A percentile compares a stretch with the other conserved stretches of the same genome.
Evolutionary conservation across 1,140 invertebrate species (phyloP).

Genomic region (Pachyrhynchus sulphureomaculatus): DNA sequence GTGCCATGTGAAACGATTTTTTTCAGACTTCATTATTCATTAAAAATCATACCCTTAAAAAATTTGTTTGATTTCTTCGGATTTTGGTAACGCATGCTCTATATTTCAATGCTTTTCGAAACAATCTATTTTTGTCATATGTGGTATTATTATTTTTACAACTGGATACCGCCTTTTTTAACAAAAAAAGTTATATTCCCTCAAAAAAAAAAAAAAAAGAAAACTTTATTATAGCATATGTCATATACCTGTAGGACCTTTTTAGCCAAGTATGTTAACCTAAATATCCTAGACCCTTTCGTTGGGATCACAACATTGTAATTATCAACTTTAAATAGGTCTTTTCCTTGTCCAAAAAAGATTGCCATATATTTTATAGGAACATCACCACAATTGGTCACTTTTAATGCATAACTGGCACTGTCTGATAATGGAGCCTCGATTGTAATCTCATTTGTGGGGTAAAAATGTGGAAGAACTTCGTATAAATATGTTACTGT

Average conservation of each 20-base stretch:
- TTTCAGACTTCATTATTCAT: no score
- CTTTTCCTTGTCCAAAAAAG: slow-evolving; percentile 37
- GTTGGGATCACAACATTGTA: slow-evolving; percentile 11
- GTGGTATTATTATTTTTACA: no score
- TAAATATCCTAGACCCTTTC: slow-evolving; percentile 33
- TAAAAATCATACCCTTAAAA: no score
- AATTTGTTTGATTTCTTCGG: no score
- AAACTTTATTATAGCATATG: no score
- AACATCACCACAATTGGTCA: slow-evolving; percentile 33
- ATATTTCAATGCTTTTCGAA: no score
- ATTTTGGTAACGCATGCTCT: no score
- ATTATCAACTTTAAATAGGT: slow-evolving; percentile 36
- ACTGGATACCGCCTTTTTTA: no score
- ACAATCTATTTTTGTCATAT: no score
- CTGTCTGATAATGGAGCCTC: slow-evolving; percentile 29
- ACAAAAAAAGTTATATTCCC: no score
- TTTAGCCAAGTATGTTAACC: slow-evolving; percentile 35
- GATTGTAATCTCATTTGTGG: slow-evolving; percentile 40
- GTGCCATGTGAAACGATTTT: no score
- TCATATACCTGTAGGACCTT: slow-evolving; percentile 11
- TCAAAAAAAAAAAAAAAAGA: no score
- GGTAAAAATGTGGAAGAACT: slow-evolving; percentile 46
- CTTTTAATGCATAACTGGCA: slow-evolving; percentile 12
- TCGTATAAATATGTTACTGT: slow-evolving; percentile 48
- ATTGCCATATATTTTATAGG: slow-evolving; percentile 31